phyloP scores from a whole-genome alignment of 2,888 invertebrate genomes.

The Choreutis nemorana region DNA sequence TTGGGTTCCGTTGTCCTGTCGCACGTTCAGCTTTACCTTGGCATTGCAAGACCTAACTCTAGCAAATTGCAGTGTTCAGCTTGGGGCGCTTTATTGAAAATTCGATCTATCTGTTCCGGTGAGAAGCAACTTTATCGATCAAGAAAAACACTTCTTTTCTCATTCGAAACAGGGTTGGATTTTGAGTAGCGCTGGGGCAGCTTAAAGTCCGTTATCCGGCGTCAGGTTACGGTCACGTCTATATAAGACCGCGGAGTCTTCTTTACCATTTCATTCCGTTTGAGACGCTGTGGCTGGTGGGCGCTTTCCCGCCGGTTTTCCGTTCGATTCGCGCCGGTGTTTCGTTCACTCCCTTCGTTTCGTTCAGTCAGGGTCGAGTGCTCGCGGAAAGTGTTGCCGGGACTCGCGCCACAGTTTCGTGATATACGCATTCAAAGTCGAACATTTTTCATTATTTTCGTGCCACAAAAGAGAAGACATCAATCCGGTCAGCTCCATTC shows the following conservation, averaged over 20 bases:
- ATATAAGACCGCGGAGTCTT: constrained; percentile 63
- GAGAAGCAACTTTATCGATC: constrained; percentile 24
- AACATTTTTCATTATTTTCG: constrained; percentile 38
- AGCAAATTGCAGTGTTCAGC: constrained; percentile 57
- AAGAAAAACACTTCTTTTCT: constrained; percentile 29
- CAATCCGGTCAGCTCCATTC: constrained; percentile 19
- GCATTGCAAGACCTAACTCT: constrained; percentile 30
- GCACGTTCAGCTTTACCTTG: constrained; percentile 23
- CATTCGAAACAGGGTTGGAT: constrained; percentile 28
- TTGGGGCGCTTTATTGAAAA: constrained; percentile 60
- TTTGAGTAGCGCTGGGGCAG: constrained; percentile 28
- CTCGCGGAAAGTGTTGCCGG: constrained; percentile 33
- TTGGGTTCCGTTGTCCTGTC: constrained; percentile 46
- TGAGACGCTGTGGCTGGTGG: constrained; percentile 48
- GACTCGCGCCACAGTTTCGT: constrained; percentile 48
- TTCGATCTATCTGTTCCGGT: constrained; percentile 54
- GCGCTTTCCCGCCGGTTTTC: constrained; percentile 22
- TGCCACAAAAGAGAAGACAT: constrained; percentile 36
- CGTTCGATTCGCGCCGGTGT: constrained; percentile 27
- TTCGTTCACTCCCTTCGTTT: constrained; percentile 22
- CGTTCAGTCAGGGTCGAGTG: constrained; percentile 41
- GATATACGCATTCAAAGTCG: constrained; percentile 49
- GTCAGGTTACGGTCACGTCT: constrained; percentile 66
- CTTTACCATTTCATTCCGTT: constrained; percentile 65
- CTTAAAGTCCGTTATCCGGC: constrained; percentile 59